phyloP scores from a whole-genome alignment of 2,797 vertebrate genomes.

The Scomberomorus guttatus region DNA sequence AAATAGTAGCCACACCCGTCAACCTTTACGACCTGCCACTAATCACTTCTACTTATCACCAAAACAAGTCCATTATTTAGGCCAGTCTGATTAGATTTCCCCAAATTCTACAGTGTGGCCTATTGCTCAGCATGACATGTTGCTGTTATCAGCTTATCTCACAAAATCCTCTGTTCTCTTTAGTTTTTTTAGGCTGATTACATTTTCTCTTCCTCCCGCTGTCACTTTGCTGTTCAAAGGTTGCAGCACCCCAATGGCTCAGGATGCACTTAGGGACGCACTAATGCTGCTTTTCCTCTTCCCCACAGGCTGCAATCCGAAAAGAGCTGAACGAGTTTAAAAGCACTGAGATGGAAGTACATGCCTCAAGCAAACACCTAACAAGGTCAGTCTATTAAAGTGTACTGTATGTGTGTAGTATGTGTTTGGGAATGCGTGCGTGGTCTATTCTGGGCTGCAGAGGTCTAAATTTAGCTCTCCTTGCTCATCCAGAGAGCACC shows the following conservation, averaged over 20 bases:
- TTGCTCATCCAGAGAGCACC: constrained; percentile 32
- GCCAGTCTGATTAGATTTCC: constrained; percentile 23
- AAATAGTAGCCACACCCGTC: neutral
- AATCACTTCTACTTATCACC: neutral
- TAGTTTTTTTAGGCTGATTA: neutral
- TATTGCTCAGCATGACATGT: constrained; percentile 11
- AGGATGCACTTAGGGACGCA: constrained; percentile 45
- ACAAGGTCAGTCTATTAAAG: constrained; percentile 90
- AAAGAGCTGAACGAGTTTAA: constrained; percentile 99
- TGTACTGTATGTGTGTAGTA: neutral
- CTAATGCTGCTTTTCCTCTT: constrained; percentile 44
- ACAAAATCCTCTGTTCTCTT: constrained; percentile 23
- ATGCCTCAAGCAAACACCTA: constrained; percentile 98
- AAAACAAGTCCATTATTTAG: constrained; percentile 35
- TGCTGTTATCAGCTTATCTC: constrained; percentile 43
- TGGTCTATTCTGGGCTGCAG: constrained; percentile 69
- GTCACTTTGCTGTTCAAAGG: constrained; percentile 32
- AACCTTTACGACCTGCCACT: neutral
- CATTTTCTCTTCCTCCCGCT: constrained; percentile 22
- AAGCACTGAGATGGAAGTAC: constrained; percentile 99
- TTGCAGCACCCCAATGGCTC: constrained; percentile 3
- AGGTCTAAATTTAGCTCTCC: constrained; percentile 76
- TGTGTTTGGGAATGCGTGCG: constrained; percentile 23
- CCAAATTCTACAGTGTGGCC: constrained; percentile 2
- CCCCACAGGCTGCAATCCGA: constrained; percentile 94